These are phyloP conservation scores for Drosophila busckii DNA, from an alignment of 1,140 invertebrate genomes.

Conservation along the genomic window DNA sequence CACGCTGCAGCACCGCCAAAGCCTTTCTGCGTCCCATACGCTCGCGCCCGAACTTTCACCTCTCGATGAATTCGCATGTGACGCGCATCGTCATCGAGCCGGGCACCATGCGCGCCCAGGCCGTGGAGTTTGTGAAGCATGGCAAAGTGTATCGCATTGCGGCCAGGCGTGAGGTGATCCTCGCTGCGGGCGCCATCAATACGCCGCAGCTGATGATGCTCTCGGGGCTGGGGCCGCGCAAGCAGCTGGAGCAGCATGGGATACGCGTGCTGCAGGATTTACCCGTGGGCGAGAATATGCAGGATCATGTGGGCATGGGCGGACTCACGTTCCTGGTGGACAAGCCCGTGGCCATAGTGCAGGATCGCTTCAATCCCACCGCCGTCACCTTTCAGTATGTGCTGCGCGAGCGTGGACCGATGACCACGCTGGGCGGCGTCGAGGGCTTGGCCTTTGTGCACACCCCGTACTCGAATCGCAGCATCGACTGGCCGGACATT, in stretches of 20 bases:
- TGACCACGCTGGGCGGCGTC: constrained; percentile 90
- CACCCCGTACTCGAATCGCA: constrained; percentile 87
- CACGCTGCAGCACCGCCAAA: constrained; percentile 93
- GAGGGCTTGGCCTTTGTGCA: constrained; percentile 92
- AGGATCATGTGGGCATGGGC: constrained; percentile 91
- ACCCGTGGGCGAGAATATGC: constrained; percentile 87
- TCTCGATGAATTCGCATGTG: constrained; percentile 88
- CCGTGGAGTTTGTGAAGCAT: constrained; percentile 87
- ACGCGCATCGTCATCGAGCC: constrained; percentile 86
- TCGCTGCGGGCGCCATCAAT: constrained; percentile 90
- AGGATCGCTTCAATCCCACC: constrained; percentile 85
- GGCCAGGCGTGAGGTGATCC: constrained; percentile 87
- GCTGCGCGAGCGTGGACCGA: constrained; percentile 86
- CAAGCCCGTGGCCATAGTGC: constrained; percentile 88
- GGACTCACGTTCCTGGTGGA: constrained; percentile 89
- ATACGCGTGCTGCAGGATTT: constrained; percentile 87
- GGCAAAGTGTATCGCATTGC: constrained; percentile 83
- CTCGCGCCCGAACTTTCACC: constrained; percentile 88
- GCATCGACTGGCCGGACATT: constrained; percentile 88
- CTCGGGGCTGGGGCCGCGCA: constrained; percentile 89
- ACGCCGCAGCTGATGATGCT: constrained; percentile 91
- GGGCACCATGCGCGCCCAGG: constrained; percentile 84
- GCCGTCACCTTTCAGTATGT: constrained; percentile 90
- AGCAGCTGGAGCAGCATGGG: constrained; percentile 85
- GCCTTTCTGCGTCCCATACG: constrained; percentile 91